Evolutionary conservation across 2,797 vertebrate species (phyloP), one percentile per base, ranked within the genome.

Genomic region (Salmo trutta): DNA sequence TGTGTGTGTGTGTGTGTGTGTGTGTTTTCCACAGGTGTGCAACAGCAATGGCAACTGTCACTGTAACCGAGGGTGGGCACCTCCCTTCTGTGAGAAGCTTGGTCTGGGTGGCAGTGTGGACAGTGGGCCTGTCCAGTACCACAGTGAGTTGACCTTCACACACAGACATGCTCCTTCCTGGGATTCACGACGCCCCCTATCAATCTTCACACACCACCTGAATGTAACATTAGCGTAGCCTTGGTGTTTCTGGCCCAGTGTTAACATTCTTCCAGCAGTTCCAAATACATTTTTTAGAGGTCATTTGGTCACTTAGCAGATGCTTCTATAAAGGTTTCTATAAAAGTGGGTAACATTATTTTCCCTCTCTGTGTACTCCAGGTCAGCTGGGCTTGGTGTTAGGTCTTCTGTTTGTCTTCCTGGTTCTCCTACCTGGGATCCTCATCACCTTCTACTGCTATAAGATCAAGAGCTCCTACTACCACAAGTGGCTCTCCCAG

Each of bases 31-130:
- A 47, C 80, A 99, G 98, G 96, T 98, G 66, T 99, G 98, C 87
- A 99, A 99, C 91, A 99, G 96, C 88, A 98, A 99, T 79, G 85
- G 83, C 73, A 97, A 99, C 90, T 99, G 98, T 80, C 98, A 99
- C 89, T 99, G 98, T 17, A 88, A 92, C 2, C 88, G 91, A 0
- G 96, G 96, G 59, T 98, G 97, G 97, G 96, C 96, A 0, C 97
- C 98, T 0, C 97, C 98, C 0, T 95, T 85, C 91, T 99, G 98
- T 8, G 93, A 97, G 77, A 93, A 96, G 87, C 92, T 94, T 0
- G 98, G 98, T 1, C 91, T 95, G 0, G 98, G 98, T 0, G 98
- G 98, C 76, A 99, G 98, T 0, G 86, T 96, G 85, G 97, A 99
- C 92, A 98, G 98, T 0, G 97, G 98, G n/a, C 98, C 98, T 0